Evolutionary conservation across 2,888 invertebrate species (phyloP).

Genomic region (Opisthograptis luteolata): DNA sequence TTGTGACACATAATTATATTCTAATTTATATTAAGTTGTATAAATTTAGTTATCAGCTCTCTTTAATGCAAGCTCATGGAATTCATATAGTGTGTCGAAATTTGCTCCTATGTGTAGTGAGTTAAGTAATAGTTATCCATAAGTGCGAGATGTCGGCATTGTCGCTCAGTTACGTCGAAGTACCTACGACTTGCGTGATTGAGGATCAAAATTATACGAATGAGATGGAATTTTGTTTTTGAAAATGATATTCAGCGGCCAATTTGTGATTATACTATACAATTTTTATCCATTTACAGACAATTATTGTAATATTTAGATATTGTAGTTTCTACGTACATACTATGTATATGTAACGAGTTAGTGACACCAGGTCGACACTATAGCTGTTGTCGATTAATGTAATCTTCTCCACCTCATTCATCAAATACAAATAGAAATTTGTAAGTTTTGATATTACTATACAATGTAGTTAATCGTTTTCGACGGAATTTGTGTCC

Average conservation of each 20-base stretch:
- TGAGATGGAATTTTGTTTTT: conserved; percentile 42
- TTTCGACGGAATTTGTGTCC: conserved; percentile 66
- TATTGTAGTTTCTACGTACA: conserved; percentile 58
- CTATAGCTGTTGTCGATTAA: conserved; percentile 53
- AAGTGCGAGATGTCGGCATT: conserved; percentile 30
- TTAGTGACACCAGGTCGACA: conserved; percentile 60
- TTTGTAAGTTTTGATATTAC: conserved; percentile 75
- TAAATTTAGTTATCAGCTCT: conserved; percentile 76
- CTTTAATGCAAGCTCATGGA: conserved; percentile 63
- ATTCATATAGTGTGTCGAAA: conserved; percentile 41
- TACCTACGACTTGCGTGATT: conserved; percentile 43
- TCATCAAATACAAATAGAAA: conserved; percentile 59
- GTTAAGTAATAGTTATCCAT: conserved; percentile 32
- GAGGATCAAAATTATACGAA: conserved; percentile 43
- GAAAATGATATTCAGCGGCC: conserved; percentile 68
- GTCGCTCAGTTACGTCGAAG: conserved; percentile 32
- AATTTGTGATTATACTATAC: conserved; percentile 79
- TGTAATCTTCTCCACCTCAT: conserved; percentile 68
- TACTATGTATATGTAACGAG: conserved; percentile 58
- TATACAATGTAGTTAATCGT: conserved; percentile 70
- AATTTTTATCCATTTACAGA: conserved; percentile 80
- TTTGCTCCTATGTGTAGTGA: conserved; percentile 31
- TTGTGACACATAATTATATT: conserved; percentile 48
- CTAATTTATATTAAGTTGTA: conserved; percentile 76
- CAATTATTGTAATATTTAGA: conserved; percentile 75